Percentiles rank a stretch among this genome's conserved stretches.
phyloP scores from a whole-genome alignment of 2,888 invertebrate species.

The Drosophila affinis region DNA sequence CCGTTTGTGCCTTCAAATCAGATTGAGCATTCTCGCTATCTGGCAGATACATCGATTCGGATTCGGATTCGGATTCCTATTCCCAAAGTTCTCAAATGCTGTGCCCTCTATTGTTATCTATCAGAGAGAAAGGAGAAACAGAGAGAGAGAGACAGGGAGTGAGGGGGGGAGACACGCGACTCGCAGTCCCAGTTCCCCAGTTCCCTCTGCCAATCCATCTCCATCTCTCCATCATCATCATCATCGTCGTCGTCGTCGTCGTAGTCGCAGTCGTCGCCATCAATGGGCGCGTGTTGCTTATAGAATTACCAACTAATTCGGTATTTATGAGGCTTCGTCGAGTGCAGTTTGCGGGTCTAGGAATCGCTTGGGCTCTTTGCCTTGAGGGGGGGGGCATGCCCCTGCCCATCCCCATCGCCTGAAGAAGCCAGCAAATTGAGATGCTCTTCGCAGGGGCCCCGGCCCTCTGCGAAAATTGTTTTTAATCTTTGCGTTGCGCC shows the following conservation, averaged over 20 bases:
- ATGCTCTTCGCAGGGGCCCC: constrained; percentile 45
- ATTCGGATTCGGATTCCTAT: neutral
- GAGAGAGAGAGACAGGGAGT: neutral
- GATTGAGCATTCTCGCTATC: constrained; percentile 14
- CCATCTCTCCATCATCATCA: neutral
- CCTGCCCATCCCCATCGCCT: neutral
- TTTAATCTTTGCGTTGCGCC: constrained; percentile 68
- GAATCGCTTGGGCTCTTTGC: constrained; percentile 23
- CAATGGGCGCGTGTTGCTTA: constrained; percentile 83
- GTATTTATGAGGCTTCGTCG: constrained; percentile 82
- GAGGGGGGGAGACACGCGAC: constrained; percentile 53
- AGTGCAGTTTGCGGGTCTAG: constrained; percentile 52
- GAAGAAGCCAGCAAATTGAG: constrained; percentile 75
- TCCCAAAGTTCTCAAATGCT: constrained; percentile 37
- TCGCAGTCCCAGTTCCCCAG: constrained; percentile 32
- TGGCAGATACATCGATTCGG: constrained; percentile 33
- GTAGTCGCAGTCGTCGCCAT: constrained; percentile 50
- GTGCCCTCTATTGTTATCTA: constrained; percentile 55
- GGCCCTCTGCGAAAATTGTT: constrained; percentile 54
- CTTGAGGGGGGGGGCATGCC: neutral
- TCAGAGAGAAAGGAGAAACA: neutral
- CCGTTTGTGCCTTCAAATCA: constrained; percentile 48
- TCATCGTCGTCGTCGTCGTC: constrained; percentile 5
- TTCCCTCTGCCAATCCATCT: constrained; percentile 23
- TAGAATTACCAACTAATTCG: constrained; percentile 83